A percentile compares a stretch with the other conserved stretches of the same genome.
Conservation (phyloP, 2,113 vertebrate genomes). For the Baryphthengus martii region DNA sequence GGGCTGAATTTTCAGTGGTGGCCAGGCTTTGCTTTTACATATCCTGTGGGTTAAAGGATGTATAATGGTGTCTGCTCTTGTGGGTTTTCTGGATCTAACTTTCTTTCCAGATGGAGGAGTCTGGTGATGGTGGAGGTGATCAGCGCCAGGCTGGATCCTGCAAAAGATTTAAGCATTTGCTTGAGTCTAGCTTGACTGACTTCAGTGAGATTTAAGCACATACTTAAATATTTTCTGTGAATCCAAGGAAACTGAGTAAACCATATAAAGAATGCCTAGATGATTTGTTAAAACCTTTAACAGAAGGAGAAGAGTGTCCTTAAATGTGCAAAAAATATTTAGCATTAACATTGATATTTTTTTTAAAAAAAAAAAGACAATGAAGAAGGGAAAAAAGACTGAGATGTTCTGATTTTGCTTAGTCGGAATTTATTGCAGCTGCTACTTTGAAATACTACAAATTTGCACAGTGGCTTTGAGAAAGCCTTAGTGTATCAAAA, state of each 20-base stretch:
- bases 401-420: not conserved
- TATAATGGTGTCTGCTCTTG: not conserved
- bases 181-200: not conserved
- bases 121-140: conserved; percentile 36
- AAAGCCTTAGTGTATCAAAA: not conserved
- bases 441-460: not conserved
- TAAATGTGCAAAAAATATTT: not conserved
- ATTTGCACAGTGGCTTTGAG: not conserved
- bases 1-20: conserved; percentile 3
- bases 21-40: not conserved
- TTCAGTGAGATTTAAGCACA: not conserved
- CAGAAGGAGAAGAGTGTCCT: not conserved
- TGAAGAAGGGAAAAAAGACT: not conserved
- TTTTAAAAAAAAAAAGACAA: not conserved
- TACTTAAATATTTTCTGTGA: not conserved
- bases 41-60: not conserved
- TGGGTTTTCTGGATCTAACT: not conserved
- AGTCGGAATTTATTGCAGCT: not conserved
- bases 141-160: not conserved
- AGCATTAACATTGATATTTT: fast-evolving
- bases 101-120: conserved; percentile 34
- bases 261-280: not conserved
- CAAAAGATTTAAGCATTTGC: conserved; percentile 28
- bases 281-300: not conserved
- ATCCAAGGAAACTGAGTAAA: not conserved